Conservation (phyloP, 1,140 invertebrate genomes). For the Drosophila bipectinata region DNA sequence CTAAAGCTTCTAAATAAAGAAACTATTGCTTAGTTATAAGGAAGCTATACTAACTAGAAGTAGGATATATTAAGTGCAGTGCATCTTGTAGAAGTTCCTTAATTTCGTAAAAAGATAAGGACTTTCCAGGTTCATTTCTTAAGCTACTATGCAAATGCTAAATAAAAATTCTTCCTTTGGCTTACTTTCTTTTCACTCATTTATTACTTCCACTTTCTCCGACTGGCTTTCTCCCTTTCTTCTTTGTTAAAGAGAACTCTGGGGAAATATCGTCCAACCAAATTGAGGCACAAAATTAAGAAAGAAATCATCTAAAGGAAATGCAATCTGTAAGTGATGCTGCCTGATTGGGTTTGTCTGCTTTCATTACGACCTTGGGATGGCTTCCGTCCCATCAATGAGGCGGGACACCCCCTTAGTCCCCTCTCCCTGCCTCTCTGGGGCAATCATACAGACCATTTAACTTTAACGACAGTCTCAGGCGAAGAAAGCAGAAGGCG, state of each 20-base stretch:
- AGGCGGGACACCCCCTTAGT: too few species aligned
- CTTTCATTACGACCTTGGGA: slow-evolving; percentile 51
- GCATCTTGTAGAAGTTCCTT: too few species aligned
- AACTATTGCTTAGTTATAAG: too few species aligned
- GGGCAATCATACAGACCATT: slow-evolving; percentile 63
- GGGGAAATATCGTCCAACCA: background rate
- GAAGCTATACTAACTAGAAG: too few species aligned
- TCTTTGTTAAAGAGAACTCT: slow-evolving; percentile 10
- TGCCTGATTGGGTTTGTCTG: slow-evolving; percentile 57
- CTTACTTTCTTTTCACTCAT: background rate
- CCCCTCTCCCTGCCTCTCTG: slow-evolving; percentile 4
- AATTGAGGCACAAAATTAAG: slow-evolving; percentile 26
- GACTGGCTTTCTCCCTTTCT: background rate
- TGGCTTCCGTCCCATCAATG: background rate
- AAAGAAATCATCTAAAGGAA: slow-evolving; percentile 43
- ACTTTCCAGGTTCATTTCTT: too few species aligned
- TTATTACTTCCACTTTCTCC: slow-evolving; percentile 1
- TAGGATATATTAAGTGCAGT: too few species aligned
- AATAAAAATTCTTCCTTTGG: background rate
- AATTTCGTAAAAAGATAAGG: too few species aligned
- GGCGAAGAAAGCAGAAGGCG: slow-evolving; percentile 3
- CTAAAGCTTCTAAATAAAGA: too few species aligned
- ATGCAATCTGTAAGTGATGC: slow-evolving; percentile 62
- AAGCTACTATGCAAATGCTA: background rate
- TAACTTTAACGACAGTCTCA: slow-evolving; percentile 55